Evolutionary conservation across 2,888 invertebrate genomes (phyloP), one percentile per base, ranked within the genome.

Genomic region (Lithophane ornitopus): DNA sequence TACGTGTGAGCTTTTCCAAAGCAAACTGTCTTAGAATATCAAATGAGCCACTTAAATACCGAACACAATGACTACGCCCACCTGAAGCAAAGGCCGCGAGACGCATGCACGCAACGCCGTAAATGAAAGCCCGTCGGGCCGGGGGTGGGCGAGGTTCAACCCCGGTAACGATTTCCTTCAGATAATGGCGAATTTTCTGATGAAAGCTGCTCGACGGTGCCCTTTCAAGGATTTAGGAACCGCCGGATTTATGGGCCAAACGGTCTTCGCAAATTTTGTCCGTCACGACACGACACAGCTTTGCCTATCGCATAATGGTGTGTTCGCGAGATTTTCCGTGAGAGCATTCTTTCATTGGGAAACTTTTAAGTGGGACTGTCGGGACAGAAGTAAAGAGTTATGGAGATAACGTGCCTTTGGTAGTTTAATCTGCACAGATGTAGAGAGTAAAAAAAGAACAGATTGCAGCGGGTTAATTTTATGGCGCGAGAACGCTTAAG

Each of bases 11-110:
- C 93, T 94, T 94, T 94, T 93, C 92, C 91, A 96, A 95, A 95
- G 94, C 94, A 95, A 95, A 96, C 96, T 95, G 95, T 96, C 95
- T 95, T 93, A 92, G 96, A 96, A 96, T 96, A 95, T 96, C 94
- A 95, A 96, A 96, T 96, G 95, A 96, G 94, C 95, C 94, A 96
- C 95, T 96, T 96, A 96, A 96, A 96, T 95, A 95, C 94, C 91
- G 94, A 94, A 93, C 91, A 95, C 95, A 95, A 96, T 94, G 95
- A 93, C 92, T 94, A 94, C 95, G 94, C 95, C 94, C 94, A 96
- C 96, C 95, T 96, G 95, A 94, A 95, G 95, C 93, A 93, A 94
- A 95, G 94, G 95, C 94, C 92, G 92, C 91, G 91, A 91, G 93
- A 95, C 95, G 95, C 95, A 94, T 95, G 94, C 95, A 96, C 96